phyloP scores from a whole-genome alignment of 2,888 invertebrate species.

The Drosophila birchii region DNA sequence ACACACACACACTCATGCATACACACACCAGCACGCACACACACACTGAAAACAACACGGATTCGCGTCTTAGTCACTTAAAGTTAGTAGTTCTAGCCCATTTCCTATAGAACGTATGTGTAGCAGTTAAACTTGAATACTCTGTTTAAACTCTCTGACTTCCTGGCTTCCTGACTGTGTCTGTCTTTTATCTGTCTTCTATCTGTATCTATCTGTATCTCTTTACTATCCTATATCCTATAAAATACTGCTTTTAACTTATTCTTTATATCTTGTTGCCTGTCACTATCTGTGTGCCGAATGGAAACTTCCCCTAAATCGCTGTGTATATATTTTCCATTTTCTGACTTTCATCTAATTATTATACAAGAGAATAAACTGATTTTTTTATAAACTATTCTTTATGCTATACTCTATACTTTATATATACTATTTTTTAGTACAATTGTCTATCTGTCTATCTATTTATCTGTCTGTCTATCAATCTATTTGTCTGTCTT shows the following conservation, averaged over 20 bases:
- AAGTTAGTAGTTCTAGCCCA: conserved; percentile 71
- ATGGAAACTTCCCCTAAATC: conserved; percentile 36
- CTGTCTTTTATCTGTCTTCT: neutral
- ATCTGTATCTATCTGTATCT: conserved; percentile 2
- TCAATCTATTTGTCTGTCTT: neutral
- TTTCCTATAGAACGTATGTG: conserved; percentile 66
- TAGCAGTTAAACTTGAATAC: conserved; percentile 39
- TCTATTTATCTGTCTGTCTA: neutral
- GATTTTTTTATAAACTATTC: conserved; percentile 39
- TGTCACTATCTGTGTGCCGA: conserved; percentile 23
- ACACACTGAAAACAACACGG: conserved; percentile 26
- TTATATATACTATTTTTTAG: neutral
- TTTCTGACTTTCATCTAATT: conserved; percentile 38
- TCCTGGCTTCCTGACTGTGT: neutral
- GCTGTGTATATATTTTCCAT: conserved; percentile 68
- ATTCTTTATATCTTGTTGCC: neutral
- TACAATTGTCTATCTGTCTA: neutral
- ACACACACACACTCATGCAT: conserved; percentile 28
- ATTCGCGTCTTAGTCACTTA: conserved; percentile 75
- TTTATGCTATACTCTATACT: conserved; percentile 7
- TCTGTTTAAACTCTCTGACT: conserved; percentile 18
- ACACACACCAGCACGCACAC: conserved; percentile 32
- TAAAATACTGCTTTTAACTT: neutral
- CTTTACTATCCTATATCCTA: neutral
- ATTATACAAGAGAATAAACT: conserved; percentile 49